phyloP scores from a whole-genome alignment of 2,113 vertebrate genomes.

The Aegithalos caudatus region DNA sequence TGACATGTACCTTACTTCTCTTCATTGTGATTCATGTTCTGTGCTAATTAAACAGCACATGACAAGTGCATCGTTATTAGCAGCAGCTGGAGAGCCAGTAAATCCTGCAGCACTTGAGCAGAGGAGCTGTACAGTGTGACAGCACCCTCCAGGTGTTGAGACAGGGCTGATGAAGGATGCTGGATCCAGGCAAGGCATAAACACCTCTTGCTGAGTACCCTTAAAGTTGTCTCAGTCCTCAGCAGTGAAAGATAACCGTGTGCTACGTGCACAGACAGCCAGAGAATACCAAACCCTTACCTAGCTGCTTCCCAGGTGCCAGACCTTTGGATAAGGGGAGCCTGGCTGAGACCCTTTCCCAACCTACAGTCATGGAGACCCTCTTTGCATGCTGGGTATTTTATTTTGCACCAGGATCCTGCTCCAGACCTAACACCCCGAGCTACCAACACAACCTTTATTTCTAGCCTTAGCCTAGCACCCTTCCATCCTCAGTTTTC shows the following conservation, averaged over 20 bases:
- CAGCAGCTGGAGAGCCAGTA: neutral
- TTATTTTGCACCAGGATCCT: neutral
- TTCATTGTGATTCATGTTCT: slow-evolving; percentile 1
- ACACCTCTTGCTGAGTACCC: neutral
- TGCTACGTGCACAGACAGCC: neutral
- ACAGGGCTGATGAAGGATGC: neutral
- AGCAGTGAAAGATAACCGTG: neutral
- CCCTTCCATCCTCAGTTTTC: neutral
- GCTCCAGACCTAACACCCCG: neutral
- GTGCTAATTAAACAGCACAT: slow-evolving; percentile 11
- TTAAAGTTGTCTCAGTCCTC: neutral
- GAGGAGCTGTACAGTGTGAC: fast-evolving
- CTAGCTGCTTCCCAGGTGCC: neutral
- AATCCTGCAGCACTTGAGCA: neutral
- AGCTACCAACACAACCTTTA: neutral
- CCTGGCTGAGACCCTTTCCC: neutral
- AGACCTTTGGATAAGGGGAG: neutral
- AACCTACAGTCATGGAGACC: fast-evolving
- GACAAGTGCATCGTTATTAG: neutral
- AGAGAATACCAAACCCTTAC: neutral
- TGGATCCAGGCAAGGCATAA: neutral
- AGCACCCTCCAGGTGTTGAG: neutral
- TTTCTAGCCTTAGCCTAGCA: neutral
- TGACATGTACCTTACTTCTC: neutral
- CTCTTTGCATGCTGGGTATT: neutral